These are phyloP conservation scores for Melanotaenia maccullochi DNA, from an alignment of 2,797 vertebrate species.

Conservation along the genomic window DNA sequence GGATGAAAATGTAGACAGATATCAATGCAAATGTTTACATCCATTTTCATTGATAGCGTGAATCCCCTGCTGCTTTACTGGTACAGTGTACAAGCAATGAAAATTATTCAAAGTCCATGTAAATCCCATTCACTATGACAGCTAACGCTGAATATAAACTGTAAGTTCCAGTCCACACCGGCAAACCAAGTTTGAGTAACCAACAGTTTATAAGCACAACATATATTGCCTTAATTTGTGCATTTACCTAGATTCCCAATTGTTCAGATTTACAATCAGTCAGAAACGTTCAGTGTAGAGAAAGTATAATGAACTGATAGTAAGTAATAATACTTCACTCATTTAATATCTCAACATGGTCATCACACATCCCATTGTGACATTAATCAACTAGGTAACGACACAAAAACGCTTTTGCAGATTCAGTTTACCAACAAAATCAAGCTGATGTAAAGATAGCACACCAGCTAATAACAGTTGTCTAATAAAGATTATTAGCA, in stretches of 20 bases:
- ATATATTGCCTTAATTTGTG: no score
- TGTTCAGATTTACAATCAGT: no score
- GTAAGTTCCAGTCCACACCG: slow-evolving; percentile 19
- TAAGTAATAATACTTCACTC: not conserved
- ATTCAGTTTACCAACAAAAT: not conserved
- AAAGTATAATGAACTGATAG: not conserved
- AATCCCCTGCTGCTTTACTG: slow-evolving; percentile 40
- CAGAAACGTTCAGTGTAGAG: not conserved
- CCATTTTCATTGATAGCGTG: slow-evolving; percentile 33
- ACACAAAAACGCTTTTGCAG: not conserved
- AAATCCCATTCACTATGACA: slow-evolving; percentile 50
- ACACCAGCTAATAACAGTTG: not conserved
- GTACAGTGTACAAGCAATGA: slow-evolving; percentile 30
- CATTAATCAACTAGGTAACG: not conserved
- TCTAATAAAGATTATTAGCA: not conserved
- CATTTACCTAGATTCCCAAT: no score
- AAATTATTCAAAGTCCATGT: slow-evolving; percentile 66
- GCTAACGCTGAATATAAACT: slow-evolving; percentile 25
- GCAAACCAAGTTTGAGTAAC: slow-evolving; percentile 17
- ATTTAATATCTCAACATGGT: not conserved
- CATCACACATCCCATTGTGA: no score
- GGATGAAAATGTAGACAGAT: slow-evolving; percentile 40
- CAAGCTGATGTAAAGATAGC: not conserved
- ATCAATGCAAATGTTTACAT: slow-evolving; percentile 43
- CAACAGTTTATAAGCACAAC: not conserved